Base-by-base conservation (phyloP, 2,888 invertebrate species). In the Napeogenes inachia region DNA sequence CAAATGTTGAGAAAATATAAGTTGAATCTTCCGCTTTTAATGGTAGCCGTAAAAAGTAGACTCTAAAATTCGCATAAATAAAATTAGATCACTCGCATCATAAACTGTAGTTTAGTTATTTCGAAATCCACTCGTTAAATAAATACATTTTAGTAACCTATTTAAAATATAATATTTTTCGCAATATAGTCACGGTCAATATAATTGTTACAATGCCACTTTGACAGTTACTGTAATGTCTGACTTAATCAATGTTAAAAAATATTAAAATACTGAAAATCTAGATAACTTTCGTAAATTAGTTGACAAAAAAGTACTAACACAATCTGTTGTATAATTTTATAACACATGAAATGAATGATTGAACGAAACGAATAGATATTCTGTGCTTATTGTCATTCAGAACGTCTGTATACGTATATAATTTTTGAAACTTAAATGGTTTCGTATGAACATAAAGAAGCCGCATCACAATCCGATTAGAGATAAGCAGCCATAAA, bases 131-230 rank as follows among this genome's bases (percentile, higher is more conserved):
- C 8, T 42, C 8, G 4, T 50, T 21, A 21, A 21, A 50, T 13
- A 13, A 46, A 13, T 13, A 21, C 21, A 21, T 50, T 50, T 30
- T 30, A 30, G 2, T 50, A 50, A 30, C 4, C 2, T 21, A 50
- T n/a, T 50, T 30, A 50, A 30, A 50, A 30, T 50, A 10, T 30
- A 50, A 30, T 50, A 50, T 50, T 30, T 50, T 30, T 50, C 50
- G 50, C 50, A 50, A 50, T 30, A 21, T 30, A 10, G 10, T 50
- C 50, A 50, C 42, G 42, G 56, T 56, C 56, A 56, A 30, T 42
- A n/a, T 42, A 38, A 56, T 42, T 38, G 38, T 56, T 56, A 56
- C 56, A 56, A 56, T 56, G 56, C 45, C 56, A 10, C 32, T 54
- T 12, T 33, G 54, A 54, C 42, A 50, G 10, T 3, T 13, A 50